Conservation (phyloP, 2,888 invertebrate genomes). For the Augiades crinisus region DNA sequence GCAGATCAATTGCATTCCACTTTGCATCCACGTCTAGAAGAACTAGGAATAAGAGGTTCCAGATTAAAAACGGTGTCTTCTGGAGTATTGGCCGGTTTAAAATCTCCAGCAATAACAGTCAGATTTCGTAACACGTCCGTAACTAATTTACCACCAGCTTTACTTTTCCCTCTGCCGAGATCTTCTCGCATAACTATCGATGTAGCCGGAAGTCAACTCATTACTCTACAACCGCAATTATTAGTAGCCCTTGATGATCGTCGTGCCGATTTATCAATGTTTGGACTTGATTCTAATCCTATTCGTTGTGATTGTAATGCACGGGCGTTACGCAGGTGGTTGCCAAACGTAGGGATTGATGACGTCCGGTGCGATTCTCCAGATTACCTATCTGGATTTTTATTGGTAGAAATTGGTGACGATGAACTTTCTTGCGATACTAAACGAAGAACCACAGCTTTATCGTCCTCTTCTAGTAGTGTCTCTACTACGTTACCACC, state of each 20-base stretch:
- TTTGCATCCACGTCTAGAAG: constrained; percentile 88
- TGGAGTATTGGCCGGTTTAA: constrained; percentile 91
- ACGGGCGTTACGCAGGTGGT: constrained; percentile 89
- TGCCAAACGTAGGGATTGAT: constrained; percentile 83
- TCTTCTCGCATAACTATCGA: constrained; percentile 91
- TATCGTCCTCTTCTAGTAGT: constrained; percentile 59
- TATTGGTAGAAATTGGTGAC: constrained; percentile 88
- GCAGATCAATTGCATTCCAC: constrained; percentile 90
- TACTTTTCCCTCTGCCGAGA: constrained; percentile 93
- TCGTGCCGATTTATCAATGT: constrained; percentile 86
- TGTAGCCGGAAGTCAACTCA: constrained; percentile 88
- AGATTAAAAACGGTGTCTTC: constrained; percentile 89
- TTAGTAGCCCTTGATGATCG: constrained; percentile 91
- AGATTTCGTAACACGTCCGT: constrained; percentile 91
- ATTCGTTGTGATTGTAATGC: constrained; percentile 93
- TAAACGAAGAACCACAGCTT: constrained; percentile 76
- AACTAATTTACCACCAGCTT: constrained; percentile 87
- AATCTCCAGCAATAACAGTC: constrained; percentile 86
- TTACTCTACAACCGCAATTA: constrained; percentile 89
- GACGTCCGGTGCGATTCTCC: constrained; percentile 86
- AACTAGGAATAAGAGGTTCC: constrained; percentile 87
- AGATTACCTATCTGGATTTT: constrained; percentile 84
- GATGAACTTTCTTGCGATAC: constrained; percentile 91
- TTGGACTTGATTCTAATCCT: constrained; percentile 89
- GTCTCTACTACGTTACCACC: constrained; percentile 71